Evolutionary conservation across 2,797 vertebrate species (phyloP), one percentile per base, ranked within the genome.

Genomic region (Halcyon smyrnensis): DNA sequence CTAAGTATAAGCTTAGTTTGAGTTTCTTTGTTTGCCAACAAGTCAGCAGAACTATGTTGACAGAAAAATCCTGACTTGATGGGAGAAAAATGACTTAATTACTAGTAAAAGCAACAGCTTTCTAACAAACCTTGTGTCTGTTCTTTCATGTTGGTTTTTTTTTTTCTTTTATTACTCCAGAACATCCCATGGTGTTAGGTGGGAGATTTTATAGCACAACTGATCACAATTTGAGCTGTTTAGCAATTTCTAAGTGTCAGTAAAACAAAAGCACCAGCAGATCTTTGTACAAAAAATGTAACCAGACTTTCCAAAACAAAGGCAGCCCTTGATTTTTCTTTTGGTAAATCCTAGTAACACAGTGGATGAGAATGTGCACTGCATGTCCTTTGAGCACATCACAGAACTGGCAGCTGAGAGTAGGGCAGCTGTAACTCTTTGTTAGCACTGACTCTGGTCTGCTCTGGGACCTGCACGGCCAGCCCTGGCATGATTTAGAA

Each of bases 401-500:
- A n/a, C 28, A 45, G 64, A 73, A 28, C 30, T 65, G 78, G 67
- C 36, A 80, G 43, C 84, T 74, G 70, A 27, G 51, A 64, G 32
- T 9, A 16, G 27, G 41, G 50, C 4, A 3, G 87, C 73, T 90
- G 30, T 70, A 83, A 85, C 75, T 81, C 65, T 85, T 68, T 78
- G 50, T 64, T 80, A 75, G 21, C 3, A 1, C 59, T 69, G 43
- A 30, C 15, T 91, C 39, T n/a, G 24, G 4, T 67, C 43, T 93
- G 59, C 36, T 56, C 74, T 0, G 0, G 65, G 50, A 79, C 25
- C 20, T 0, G 4, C 60, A 64, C 28, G 11, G 6, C 43, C 68
- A 84, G 41, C 57, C n/a, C 53, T 34, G 3, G 43, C 51, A 30
- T 91, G 92, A 92, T 95, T 88, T 96, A 96, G 89, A 67, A 93